Evolutionary conservation across 2,797 vertebrate species (phyloP).

Genomic region (Artibeus jamaicensis): DNA sequence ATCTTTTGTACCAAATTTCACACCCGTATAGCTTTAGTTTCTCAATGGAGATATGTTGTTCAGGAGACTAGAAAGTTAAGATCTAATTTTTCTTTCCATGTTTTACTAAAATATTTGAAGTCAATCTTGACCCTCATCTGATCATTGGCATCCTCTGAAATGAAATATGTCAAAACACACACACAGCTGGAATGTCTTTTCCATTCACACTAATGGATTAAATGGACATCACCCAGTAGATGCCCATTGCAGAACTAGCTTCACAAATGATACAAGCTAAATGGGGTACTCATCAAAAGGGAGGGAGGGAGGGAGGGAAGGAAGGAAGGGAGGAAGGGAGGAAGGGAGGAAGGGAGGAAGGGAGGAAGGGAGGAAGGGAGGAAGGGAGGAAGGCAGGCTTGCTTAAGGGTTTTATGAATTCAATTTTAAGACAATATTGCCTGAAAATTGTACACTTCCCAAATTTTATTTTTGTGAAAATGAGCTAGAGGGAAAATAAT

Average conservation of each 20-base stretch:
- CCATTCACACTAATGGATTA: constrained; percentile 58
- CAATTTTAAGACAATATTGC: neutral
- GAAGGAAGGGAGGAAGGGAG: too few species aligned
- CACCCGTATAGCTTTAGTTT: constrained; percentile 57
- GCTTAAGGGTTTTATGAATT: constrained; percentile 36
- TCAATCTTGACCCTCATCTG: constrained; percentile 57
- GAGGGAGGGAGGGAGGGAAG: neutral
- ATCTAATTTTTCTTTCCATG: constrained; percentile 61
- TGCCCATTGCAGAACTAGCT: constrained; percentile 10
- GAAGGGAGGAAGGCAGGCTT: neutral
- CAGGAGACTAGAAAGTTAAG: constrained; percentile 52
- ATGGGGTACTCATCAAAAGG: neutral
- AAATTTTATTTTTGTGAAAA: constrained; percentile 45
- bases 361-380: neutral
- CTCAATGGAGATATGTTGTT: constrained; percentile 22
- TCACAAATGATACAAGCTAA: constrained; percentile 35
- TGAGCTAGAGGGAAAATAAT: constrained; percentile 21
- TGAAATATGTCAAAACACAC: constrained; percentile 61
- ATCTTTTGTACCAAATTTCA: constrained; percentile 66
- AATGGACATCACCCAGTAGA: neutral
- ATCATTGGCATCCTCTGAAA: constrained; percentile 63
- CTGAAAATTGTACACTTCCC: neutral
- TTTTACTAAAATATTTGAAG: constrained; percentile 62
- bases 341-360: neutral
- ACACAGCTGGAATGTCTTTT: constrained; percentile 58